phyloP scores from a whole-genome alignment of 2,888 invertebrate species.

The Latrodectus hesperus region DNA sequence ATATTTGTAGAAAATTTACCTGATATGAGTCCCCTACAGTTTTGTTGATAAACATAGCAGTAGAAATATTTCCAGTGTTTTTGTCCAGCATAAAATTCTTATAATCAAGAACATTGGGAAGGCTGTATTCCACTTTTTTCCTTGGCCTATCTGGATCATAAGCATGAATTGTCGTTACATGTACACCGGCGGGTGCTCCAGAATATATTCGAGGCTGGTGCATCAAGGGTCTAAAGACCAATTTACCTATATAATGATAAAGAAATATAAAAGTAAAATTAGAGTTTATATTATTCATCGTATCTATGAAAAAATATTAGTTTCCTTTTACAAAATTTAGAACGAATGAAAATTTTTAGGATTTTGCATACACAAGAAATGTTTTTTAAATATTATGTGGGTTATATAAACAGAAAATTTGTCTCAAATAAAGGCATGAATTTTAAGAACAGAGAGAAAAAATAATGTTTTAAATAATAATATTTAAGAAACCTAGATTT shows the following conservation, averaged over 20 bases:
- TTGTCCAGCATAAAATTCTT: constrained; percentile 62
- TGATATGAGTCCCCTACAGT: constrained; percentile 53
- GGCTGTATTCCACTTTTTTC: constrained; percentile 63
- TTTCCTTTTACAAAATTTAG: no score
- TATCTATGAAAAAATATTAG: no score
- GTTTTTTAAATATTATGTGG: no score
- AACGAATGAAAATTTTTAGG: no score
- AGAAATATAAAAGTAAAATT: no score
- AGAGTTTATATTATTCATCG: no score
- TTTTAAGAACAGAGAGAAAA: no score
- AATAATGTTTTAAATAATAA: no score
- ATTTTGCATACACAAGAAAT: no score
- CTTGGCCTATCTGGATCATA: constrained; percentile 66
- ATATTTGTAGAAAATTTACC: constrained; percentile 19
- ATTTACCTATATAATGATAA: constrained; percentile 42
- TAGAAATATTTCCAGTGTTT: constrained; percentile 66
- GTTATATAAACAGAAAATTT: no score
- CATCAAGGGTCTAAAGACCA: constrained; percentile 57
- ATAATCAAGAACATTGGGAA: constrained; percentile 65
- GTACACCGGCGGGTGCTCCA: constrained; percentile 65
- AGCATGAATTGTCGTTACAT: constrained; percentile 70
- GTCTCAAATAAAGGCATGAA: no score
- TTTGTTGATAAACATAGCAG: constrained; percentile 54
- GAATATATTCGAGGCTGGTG: constrained; percentile 67
- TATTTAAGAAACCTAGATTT: no score